A percentile compares a stretch with the other conserved stretches of the same genome.
phyloP scores from a whole-genome alignment of 1,140 invertebrate species.

The Orius insidiosus region DNA sequence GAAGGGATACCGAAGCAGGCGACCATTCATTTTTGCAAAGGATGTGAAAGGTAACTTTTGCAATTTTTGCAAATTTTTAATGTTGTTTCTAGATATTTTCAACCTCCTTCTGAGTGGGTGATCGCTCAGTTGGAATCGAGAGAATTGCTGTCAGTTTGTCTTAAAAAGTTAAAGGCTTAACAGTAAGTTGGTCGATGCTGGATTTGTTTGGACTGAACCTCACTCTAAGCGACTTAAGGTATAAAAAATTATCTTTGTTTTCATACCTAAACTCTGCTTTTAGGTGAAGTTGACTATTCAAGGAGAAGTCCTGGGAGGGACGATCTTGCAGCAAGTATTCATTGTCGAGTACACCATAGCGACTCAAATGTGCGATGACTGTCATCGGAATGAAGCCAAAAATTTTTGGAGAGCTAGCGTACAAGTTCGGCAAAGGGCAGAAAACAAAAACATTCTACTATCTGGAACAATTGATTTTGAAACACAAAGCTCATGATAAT shows the following conservation, averaged over 20 bases:
- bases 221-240: slow-evolving; percentile 96
- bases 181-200: slow-evolving; percentile 83
- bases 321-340: slow-evolving; percentile 79
- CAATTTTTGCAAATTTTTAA: too few species aligned
- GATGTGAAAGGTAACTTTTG: slow-evolving; percentile 77
- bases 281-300: slow-evolving; percentile 95
- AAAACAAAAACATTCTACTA: slow-evolving; percentile 98
- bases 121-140: slow-evolving; percentile 76
- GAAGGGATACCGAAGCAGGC: slow-evolving; percentile 92
- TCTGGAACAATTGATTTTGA: slow-evolving; percentile 92
- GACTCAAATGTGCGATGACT: slow-evolving; percentile 94
- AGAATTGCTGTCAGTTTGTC: slow-evolving; percentile 78
- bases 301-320: slow-evolving; percentile 71
- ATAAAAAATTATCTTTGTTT: too few species aligned
- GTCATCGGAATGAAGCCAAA: slow-evolving; percentile 90
- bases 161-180: slow-evolving; percentile 90
- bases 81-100: slow-evolving; percentile 53
- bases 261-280: too few species aligned
- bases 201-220: slow-evolving; percentile 97
- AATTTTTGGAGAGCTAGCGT: slow-evolving; percentile 90
- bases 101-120: slow-evolving; percentile 86
- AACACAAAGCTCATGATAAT: slow-evolving; percentile 82
- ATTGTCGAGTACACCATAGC: slow-evolving; percentile 83
- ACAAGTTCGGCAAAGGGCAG: slow-evolving; percentile 71
- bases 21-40: slow-evolving; percentile 73